These are phyloP conservation scores for Lepidostoma basale DNA, from an alignment of 1,140 invertebrate species.

Conservation along the genomic window DNA sequence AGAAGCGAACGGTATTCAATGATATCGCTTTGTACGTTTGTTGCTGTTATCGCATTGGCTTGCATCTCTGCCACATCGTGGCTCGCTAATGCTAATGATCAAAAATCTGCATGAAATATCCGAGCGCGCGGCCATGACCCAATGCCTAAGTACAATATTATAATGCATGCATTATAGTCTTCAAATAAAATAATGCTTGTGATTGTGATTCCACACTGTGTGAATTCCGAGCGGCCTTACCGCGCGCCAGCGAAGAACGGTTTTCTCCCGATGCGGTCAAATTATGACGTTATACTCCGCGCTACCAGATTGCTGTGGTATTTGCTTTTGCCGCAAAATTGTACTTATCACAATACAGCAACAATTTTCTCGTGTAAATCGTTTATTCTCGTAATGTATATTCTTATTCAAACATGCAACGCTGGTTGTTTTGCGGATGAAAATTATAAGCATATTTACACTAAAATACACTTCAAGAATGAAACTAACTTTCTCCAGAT, in stretches of 20 bases:
- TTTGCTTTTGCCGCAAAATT: background rate
- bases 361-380: too few species aligned
- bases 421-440: too few species aligned
- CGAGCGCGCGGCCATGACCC: background rate
- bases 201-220: background rate
- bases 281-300: background rate
- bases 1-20: too few species aligned
- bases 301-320: background rate
- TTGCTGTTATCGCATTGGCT: too few species aligned
- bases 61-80: background rate
- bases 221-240: background rate
- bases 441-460: too few species aligned
- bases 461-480: too few species aligned
- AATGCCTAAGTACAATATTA: background rate
- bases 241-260: background rate
- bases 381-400: too few species aligned
- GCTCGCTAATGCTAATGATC: background rate
- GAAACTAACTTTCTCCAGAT: too few species aligned
- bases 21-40: too few species aligned
- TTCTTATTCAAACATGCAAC: too few species aligned
- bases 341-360: background rate
- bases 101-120: background rate
- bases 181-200: background rate
- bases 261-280: background rate
- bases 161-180: background rate